A percentile compares a stretch with the other conserved stretches of the same genome.
phyloP scores from a whole-genome alignment of 2,113 vertebrate species.

The Pantherophis guttatus region DNA sequence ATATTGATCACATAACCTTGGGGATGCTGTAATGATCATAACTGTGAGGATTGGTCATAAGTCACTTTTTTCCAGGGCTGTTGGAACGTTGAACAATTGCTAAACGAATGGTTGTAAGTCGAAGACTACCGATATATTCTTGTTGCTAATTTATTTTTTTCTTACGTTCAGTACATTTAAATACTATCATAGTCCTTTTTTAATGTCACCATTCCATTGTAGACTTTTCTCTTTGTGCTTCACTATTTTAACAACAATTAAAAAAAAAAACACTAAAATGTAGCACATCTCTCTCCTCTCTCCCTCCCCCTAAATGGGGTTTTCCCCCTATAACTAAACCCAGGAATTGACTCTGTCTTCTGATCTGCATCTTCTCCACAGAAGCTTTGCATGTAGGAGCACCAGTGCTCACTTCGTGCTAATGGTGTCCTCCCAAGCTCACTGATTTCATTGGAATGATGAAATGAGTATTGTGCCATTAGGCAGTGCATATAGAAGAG shows the following conservation, averaged over 20 bases:
- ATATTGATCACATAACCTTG: too few species aligned
- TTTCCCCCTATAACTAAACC: not conserved
- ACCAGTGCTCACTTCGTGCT: not conserved
- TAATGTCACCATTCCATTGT: not conserved
- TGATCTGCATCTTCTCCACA: too few species aligned
- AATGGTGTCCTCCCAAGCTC: not conserved
- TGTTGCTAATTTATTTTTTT: not conserved
- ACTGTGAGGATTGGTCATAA: too few species aligned
- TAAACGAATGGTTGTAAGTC: too few species aligned
- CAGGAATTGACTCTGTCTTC: not conserved
- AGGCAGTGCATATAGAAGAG: not conserved
- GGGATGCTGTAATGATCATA: too few species aligned
- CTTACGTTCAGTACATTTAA: not conserved
- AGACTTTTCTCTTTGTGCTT: not conserved
- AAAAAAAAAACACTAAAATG: not conserved
- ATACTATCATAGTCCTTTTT: not conserved
- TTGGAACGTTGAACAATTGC: too few species aligned
- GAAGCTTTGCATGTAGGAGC: not conserved
- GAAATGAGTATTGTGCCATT: not conserved
- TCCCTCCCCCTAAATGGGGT: too few species aligned
- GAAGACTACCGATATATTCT: not conserved
- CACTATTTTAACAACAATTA: not conserved
- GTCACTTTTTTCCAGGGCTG: too few species aligned
- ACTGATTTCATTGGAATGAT: not conserved
- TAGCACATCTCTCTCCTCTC: not conserved